Evolutionary conservation across 2,888 invertebrate genomes (phyloP).

Genomic region (Clivina fossor): DNA sequence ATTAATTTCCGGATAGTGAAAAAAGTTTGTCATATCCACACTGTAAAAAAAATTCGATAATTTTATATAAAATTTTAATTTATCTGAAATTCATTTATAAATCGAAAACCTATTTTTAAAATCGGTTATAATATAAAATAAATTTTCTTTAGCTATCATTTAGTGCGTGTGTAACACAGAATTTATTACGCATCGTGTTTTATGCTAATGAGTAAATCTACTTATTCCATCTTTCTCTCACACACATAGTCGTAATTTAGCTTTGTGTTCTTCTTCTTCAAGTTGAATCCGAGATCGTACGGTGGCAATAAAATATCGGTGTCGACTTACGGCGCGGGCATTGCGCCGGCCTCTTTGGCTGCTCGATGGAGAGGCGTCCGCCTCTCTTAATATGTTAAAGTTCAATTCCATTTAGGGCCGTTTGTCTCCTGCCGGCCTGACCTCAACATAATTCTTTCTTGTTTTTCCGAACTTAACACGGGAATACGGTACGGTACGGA

Average conservation of each 20-base stretch:
- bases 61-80: too few relatives aligned
- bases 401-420: slow-evolving; percentile 35
- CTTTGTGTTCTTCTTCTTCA: slow-evolving; percentile 25
- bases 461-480: slow-evolving; percentile 8
- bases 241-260: slow-evolving; percentile 48
- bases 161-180: slow-evolving; percentile 27
- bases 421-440: slow-evolving; percentile 28
- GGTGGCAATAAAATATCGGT: slow-evolving; percentile 47
- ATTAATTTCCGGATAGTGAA: too few relatives aligned
- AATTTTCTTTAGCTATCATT: too few relatives aligned
- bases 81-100: too few relatives aligned
- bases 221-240: too few relatives aligned
- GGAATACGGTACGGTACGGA: not conserved
- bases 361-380: not conserved
- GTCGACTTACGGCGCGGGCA: not conserved
- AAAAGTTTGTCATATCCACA: too few relatives aligned
- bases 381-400: slow-evolving; percentile 34
- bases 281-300: slow-evolving; percentile 45
- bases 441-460: slow-evolving; percentile 34
- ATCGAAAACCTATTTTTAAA: too few relatives aligned
- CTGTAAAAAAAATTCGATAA: too few relatives aligned
- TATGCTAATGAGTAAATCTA: slow-evolving; percentile 48
- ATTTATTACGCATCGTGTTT: slow-evolving; percentile 42
- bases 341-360: not conserved
- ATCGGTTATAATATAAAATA: too few relatives aligned